Percentiles rank a stretch among this genome's conserved stretches.
Conservation (phyloP, 2,797 vertebrate species). For the Aldrovandia affinis region DNA sequence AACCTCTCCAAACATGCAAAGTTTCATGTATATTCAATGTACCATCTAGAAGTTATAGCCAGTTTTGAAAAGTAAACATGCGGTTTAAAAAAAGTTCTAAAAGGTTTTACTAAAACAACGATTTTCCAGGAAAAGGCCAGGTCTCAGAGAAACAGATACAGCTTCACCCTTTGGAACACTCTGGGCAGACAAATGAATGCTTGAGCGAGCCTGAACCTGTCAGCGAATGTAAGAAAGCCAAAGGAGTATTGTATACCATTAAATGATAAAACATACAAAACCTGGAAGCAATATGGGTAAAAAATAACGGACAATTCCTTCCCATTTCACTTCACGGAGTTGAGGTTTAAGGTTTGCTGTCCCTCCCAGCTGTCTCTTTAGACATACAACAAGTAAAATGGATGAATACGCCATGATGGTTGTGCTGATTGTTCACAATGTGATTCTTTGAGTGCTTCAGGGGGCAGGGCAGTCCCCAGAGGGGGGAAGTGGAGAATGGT, state of each 20-base stretch:
- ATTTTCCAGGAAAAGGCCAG: neutral
- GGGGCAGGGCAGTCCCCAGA: neutral
- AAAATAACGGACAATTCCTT: neutral
- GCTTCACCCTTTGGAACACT: too few relatives aligned
- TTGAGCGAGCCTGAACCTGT: neutral
- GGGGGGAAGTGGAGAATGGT: neutral
- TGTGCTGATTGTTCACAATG: neutral
- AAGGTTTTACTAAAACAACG: neutral
- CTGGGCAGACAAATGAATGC: too few relatives aligned
- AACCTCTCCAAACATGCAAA: neutral
- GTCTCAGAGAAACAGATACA: neutral
- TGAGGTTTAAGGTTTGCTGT: neutral
- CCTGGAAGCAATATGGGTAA: too few relatives aligned
- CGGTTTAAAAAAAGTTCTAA: too few relatives aligned
- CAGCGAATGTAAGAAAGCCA: too few relatives aligned
- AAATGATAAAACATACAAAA: too few relatives aligned
- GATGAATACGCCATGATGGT: neutral
- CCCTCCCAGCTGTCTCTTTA: neutral
- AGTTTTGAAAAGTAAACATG: neutral
- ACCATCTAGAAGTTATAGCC: neutral
- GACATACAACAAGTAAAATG: neutral
- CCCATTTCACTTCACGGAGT: neutral
- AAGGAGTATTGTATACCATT: too few relatives aligned
- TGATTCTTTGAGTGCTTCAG: neutral
- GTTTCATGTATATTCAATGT: neutral